Base-by-base conservation (phyloP, 1,140 invertebrate species). In the Asbolus verrucosus region DNA sequence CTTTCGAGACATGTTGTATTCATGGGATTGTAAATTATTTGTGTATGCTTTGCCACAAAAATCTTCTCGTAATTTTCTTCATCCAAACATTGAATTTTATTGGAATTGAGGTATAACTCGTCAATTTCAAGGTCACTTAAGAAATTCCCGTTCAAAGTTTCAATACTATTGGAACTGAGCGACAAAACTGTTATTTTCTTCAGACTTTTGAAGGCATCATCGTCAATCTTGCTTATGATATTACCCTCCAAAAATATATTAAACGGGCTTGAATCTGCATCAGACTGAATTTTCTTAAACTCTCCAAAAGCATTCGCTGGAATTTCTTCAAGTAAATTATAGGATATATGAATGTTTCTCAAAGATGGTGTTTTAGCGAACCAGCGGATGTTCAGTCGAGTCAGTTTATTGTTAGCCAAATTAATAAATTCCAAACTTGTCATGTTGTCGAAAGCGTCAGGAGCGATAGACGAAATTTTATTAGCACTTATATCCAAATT, bases 191-290 rank as follows among this genome's bases (percentile, higher is more conserved):
- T 71, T 8, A 76, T 38, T 27, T 67, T 65, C 6, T 67, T 31
- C 3, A 76, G 4, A 15, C 46, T 73, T 15, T 39, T 9, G 24
- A 76, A 76, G 3, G 75, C 70, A 46, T 69, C n/a, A 0, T 54
- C 36, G n/a, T 74, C 33, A 1, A 76, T 71, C 41, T 39, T 65
- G 1, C 39, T 67, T 4, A 76, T 74, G 54, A 70, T 66, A 43
- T 76, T 76, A 65, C 71, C 24, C 36, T 71, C 71, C 21, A 76
- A 74, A 43, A 73, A 46, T 15, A 76, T 14, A n/a, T n/a, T n/a
- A n/a, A n/a, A n/a, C n/a, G n/a, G n/a, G n/a, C n/a, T n/a, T n/a
- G n/a, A n/a, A n/a, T n/a, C n/a, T n/a, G n/a, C 33, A 65, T 71
- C 11, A 75, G n/a, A 14, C 30, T 67, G 1, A 71, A 9, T 14